phyloP scores from a whole-genome alignment of 1,140 invertebrate species.

The Drosophila hydei region DNA sequence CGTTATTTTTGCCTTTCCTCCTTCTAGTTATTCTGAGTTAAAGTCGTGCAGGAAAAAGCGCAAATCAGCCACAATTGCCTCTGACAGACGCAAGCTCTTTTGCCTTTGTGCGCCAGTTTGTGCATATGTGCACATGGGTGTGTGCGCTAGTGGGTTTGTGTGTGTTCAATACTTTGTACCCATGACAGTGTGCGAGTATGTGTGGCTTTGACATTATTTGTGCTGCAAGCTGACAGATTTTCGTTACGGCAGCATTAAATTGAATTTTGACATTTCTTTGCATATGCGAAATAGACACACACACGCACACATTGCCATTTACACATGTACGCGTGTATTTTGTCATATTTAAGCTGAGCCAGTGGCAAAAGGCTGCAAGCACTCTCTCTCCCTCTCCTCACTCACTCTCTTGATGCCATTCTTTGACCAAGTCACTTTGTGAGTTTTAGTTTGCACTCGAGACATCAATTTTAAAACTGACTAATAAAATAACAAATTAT shows the following conservation, averaged over 20 bases:
- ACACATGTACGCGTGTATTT: constrained; percentile 5
- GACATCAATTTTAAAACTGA: background rate
- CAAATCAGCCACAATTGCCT: constrained; percentile 80
- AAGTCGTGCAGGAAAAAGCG: constrained; percentile 63
- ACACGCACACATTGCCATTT: background rate
- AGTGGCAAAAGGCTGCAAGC: background rate
- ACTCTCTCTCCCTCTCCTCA: background rate
- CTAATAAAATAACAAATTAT: constrained; percentile 4
- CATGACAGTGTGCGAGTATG: constrained; percentile 34
- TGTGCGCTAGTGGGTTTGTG: constrained; percentile 38
- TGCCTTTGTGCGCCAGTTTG: constrained; percentile 50
- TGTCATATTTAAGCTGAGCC: constrained; percentile 4
- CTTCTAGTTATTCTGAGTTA: constrained; percentile 17
- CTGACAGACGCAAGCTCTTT: constrained; percentile 71
- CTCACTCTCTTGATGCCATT: background rate
- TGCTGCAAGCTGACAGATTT: constrained; percentile 81
- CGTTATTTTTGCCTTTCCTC: constrained; percentile 36
- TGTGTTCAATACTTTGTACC: constrained; percentile 43
- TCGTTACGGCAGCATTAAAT: constrained; percentile 76
- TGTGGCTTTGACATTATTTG: constrained; percentile 78
- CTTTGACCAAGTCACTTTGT: background rate
- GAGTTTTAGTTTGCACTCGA: background rate
- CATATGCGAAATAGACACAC: constrained; percentile 41
- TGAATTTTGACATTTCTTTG: constrained; percentile 82
- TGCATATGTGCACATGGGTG: constrained; percentile 1